phyloP scores from a whole-genome alignment of 2,888 invertebrate genomes.

The Polyommatus iphigenia region DNA sequence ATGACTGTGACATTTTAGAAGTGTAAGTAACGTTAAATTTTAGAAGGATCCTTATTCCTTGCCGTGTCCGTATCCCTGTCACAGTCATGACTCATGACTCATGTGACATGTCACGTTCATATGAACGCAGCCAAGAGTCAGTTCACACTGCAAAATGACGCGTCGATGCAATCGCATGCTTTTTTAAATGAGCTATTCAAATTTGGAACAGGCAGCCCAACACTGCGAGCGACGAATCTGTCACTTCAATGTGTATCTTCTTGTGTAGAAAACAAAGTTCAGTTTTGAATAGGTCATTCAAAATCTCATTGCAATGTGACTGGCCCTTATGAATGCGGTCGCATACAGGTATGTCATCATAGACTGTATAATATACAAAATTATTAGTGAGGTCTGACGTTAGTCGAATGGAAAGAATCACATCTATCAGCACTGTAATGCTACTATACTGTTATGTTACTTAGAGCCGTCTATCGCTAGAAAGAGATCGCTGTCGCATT shows the following conservation, averaged over 20 bases:
- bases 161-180: too few relatives aligned
- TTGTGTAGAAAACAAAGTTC: neutral
- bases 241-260: too few relatives aligned
- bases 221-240: too few relatives aligned
- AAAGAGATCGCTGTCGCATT: neutral
- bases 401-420: neutral
- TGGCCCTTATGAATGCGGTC: neutral
- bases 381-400: neutral
- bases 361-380: neutral
- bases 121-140: too few relatives aligned
- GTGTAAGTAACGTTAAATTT: neutral
- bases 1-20: neutral
- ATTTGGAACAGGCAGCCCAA: too few relatives aligned
- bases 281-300: neutral
- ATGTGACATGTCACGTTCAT: neutral
- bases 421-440: neutral
- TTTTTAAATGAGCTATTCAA: too few relatives aligned
- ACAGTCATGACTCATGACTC: neutral
- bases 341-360: conserved; percentile 11
- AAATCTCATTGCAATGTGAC: neutral
- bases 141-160: too few relatives aligned
- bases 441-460: neutral
- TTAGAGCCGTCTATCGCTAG: neutral
- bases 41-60: neutral
- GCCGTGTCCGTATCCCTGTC: neutral